Evolutionary conservation across 2,113 vertebrate species (phyloP).

Genomic region (Paramormyrops kingsleyae): DNA sequence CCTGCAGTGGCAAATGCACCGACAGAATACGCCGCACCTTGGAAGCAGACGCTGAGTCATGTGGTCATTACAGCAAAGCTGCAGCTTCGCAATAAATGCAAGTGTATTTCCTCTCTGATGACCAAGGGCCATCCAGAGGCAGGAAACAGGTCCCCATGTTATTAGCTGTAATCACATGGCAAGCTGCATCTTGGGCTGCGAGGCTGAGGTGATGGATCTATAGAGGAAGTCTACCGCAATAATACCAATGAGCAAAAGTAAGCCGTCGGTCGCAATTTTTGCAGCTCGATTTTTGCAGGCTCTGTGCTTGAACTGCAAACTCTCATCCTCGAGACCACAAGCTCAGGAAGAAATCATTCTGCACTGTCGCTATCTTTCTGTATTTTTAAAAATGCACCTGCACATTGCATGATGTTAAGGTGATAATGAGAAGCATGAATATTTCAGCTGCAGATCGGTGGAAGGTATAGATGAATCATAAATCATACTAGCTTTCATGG

Average conservation of each 20-base stretch:
- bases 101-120: conserved; percentile 1
- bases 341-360: not conserved
- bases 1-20: not conserved
- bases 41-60: not conserved
- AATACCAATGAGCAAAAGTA: conserved; percentile 37
- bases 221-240: conserved; percentile 57
- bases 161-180: conserved; percentile 65
- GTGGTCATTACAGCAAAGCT: not conserved
- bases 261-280: not conserved
- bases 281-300: not conserved
- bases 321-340: not conserved
- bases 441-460: not conserved
- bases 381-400: conserved; percentile 47
- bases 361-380: not conserved
- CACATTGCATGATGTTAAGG: conserved; percentile 58
- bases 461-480: conserved; percentile 68
- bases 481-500: conserved; percentile 78
- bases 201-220: conserved; percentile 58
- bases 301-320: not conserved
- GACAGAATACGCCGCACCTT: not conserved
- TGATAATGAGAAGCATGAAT: conserved; percentile 43
- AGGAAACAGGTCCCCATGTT: conserved; percentile 44
- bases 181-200: conserved; percentile 57
- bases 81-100: not conserved
- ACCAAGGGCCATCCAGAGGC: not conserved